Evolutionary conservation across 2,113 vertebrate genomes (phyloP).

Genomic region (Otolemur garnettii): DNA sequence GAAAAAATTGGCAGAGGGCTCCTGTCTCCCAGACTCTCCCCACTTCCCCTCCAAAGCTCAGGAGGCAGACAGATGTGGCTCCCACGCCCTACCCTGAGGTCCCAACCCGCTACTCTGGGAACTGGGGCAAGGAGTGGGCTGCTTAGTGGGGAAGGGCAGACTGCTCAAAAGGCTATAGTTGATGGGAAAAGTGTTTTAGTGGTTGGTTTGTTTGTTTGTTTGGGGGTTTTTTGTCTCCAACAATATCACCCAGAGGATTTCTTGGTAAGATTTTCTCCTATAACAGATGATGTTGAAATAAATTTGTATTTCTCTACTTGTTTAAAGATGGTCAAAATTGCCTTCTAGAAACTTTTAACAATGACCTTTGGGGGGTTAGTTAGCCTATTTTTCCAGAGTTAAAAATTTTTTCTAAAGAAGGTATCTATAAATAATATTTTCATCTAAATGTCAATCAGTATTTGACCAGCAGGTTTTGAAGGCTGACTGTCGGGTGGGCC

Average conservation of each 20-base stretch:
- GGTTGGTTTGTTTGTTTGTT: no score
- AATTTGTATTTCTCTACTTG: not conserved
- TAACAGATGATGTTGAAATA: not conserved
- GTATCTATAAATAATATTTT: not conserved
- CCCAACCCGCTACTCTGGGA: not conserved
- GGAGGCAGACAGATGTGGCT: not conserved
- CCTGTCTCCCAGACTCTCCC: not conserved
- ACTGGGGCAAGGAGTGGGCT: not conserved
- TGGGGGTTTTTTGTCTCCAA: not conserved
- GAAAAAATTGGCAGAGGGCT: not conserved
- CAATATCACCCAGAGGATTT: not conserved
- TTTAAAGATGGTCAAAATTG: not conserved
- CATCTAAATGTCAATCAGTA: not conserved
- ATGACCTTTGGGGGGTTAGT: not conserved
- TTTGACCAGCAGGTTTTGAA: not conserved
- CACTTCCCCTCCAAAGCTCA: not conserved
- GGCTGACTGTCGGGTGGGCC: not conserved
- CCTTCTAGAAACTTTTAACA: not conserved
- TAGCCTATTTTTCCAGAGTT: not conserved
- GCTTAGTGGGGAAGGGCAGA: no score
- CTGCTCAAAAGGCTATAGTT: not conserved
- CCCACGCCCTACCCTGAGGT: accelerated
- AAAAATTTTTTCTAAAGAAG: not conserved
- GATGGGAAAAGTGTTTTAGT: no score
- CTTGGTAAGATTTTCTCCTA: not conserved